Percentiles rank a stretch among this genome's conserved stretches.
Evolutionary conservation across 2,797 vertebrate species (phyloP).

Genomic region (Anguilla megastoma): DNA sequence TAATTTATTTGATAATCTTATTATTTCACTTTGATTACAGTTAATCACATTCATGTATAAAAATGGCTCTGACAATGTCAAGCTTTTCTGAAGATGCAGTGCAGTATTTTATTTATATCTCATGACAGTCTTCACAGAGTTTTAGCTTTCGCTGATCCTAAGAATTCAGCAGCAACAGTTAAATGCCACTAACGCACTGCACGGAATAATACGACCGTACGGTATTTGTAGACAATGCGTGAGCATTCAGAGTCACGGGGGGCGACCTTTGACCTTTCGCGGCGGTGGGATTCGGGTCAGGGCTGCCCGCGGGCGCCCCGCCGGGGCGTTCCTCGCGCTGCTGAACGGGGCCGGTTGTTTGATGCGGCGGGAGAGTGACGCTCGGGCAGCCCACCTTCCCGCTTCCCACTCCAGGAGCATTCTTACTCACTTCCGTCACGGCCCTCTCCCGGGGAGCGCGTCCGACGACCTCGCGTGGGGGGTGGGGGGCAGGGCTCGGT

Average conservation of each 20-base stretch:
- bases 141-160: neutral
- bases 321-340: neutral
- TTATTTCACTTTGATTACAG: neutral
- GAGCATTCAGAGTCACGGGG: neutral
- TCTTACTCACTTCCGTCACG: neutral
- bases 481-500: too few relatives aligned
- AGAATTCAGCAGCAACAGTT: neutral
- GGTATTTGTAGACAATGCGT: neutral
- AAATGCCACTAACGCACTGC: neutral
- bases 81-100: neutral
- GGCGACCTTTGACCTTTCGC: neutral
- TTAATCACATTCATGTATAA: neutral
- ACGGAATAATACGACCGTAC: neutral
- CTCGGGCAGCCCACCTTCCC: neutral
- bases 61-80: neutral
- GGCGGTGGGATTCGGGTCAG: neutral
- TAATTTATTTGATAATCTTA: neutral
- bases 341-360: neutral
- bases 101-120: neutral
- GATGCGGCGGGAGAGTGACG: neutral
- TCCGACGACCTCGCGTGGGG: too few relatives aligned
- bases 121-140: neutral
- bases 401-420: neutral
- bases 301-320: neutral
- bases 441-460: neutral